phyloP scores from a whole-genome alignment of 1,140 invertebrate species.

The Lordiphosa collinella region DNA sequence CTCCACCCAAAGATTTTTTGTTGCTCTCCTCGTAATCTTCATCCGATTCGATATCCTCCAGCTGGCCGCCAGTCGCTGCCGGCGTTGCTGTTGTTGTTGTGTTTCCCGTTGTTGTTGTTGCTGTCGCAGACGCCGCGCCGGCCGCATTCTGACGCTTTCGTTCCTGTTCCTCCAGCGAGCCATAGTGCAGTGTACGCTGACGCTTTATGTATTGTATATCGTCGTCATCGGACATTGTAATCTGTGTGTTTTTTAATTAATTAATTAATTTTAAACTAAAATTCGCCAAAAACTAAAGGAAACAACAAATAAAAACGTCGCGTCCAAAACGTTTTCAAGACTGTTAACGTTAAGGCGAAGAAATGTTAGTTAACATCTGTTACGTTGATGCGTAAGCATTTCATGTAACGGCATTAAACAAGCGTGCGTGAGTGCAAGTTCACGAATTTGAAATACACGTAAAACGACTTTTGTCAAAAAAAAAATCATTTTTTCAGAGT shows the following conservation, averaged over 20 bases:
- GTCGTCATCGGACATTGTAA: conserved; percentile 93
- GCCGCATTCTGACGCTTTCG: conserved; percentile 82
- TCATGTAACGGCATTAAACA: too few species aligned
- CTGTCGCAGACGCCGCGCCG: conserved; percentile 41
- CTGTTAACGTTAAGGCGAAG: conserved; percentile 2
- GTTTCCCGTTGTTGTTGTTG: conserved; percentile 26
- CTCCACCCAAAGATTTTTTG: conserved; percentile 52
- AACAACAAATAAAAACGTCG: conserved; percentile 59
- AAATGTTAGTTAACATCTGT: not conserved
- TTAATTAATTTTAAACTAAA: conserved; percentile 75
- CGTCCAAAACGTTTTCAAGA: conserved; percentile 56
- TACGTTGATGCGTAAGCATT: too few species aligned
- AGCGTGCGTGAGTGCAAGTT: too few species aligned
- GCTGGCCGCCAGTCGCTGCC: conserved; percentile 41
- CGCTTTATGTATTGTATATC: conserved; percentile 88
- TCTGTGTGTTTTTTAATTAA: conserved; percentile 11
- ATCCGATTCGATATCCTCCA: conserved; percentile 79
- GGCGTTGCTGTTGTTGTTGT: conserved; percentile 20
- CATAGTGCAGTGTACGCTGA: conserved; percentile 90
- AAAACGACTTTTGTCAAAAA: too few species aligned
- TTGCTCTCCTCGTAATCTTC: conserved; percentile 80
- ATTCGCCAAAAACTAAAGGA: conserved; percentile 67
- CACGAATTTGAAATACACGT: too few species aligned
- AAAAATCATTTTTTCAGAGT: too few species aligned
- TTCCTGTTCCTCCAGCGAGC: conserved; percentile 91